phyloP scores from a whole-genome alignment of 2,888 invertebrate genomes.

The Himalopsyche kuldschensis region DNA sequence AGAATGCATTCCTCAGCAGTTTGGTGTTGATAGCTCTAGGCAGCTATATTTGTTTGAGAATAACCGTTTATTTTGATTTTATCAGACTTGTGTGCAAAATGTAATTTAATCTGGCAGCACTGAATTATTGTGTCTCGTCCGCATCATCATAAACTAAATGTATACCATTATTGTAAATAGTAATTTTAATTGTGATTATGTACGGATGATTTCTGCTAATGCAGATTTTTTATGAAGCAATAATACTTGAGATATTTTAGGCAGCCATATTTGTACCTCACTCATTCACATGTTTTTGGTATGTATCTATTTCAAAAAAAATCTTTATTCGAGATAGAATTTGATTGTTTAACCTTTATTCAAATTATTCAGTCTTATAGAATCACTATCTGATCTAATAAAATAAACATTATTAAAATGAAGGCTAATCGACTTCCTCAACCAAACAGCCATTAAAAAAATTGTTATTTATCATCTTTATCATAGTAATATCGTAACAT shows the following conservation, averaged over 20 bases:
- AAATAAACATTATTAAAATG: no score
- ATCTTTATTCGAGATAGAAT: no score
- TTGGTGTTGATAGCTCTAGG: no score
- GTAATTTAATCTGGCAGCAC: neutral
- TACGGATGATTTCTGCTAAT: neutral
- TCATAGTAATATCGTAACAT: no score
- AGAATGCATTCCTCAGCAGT: neutral
- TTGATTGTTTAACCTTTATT: neutral
- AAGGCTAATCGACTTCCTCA: no score
- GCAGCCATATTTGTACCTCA: constrained; percentile 22
- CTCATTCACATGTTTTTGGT: neutral
- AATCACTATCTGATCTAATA: no score
- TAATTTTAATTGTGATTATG: constrained; percentile 9
- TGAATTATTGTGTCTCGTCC: neutral
- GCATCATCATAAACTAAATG: constrained; percentile 16
- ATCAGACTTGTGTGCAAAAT: neutral
- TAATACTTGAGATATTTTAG: constrained; percentile 5
- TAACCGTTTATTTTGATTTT: no score
- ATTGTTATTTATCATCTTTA: no score
- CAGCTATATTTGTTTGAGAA: no score
- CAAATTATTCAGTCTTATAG: neutral
- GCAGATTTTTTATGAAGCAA: constrained; percentile 9
- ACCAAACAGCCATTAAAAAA: no score
- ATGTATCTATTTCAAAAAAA: neutral
- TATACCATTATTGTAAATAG: constrained; percentile 39